A percentile compares a stretch with the other conserved stretches of the same genome.
Evolutionary conservation across 2,113 vertebrate species (phyloP).

Genomic region (Aspidoscelis tigris): DNA sequence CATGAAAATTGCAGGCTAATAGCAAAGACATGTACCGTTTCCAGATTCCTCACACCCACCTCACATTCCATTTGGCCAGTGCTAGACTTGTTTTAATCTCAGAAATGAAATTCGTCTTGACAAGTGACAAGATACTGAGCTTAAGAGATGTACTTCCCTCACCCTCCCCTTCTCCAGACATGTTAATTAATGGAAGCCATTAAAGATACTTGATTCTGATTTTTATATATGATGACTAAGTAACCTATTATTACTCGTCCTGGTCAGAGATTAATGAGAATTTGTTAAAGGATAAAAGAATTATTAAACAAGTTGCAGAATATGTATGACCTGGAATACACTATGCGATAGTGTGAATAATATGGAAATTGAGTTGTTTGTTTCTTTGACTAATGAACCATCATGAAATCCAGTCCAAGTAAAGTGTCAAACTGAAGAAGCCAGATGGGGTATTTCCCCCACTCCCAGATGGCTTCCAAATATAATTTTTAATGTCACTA

Average conservation of each 20-base stretch:
- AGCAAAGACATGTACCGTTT: constrained; percentile 33
- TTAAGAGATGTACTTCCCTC: constrained; percentile 52
- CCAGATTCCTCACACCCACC: constrained; percentile 28
- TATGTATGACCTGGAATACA: constrained; percentile 70
- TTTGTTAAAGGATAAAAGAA: constrained; percentile 79
- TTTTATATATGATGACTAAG: constrained; percentile 78
- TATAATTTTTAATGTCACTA: constrained; percentile 65
- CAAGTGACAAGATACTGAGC: constrained; percentile 64
- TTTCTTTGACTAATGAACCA: constrained; percentile 76
- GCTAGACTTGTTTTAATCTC: constrained; percentile 71
- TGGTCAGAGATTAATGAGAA: constrained; percentile 79
- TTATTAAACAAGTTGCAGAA: constrained; percentile 76
- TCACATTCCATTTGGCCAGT: constrained; percentile 56
- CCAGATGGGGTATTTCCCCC: constrained; percentile 53
- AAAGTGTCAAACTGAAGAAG: constrained; percentile 68
- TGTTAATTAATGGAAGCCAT: constrained; percentile 72
- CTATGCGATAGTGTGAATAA: constrained; percentile 60
- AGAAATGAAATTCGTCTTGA: constrained; percentile 70
- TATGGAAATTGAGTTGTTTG: constrained; percentile 71
- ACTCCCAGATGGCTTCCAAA: constrained; percentile 60
- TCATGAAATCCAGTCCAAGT: constrained; percentile 64
- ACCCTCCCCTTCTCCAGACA: constrained; percentile 63
- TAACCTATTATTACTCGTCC: constrained; percentile 79
- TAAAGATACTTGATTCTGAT: constrained; percentile 78
- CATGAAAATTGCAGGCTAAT: constrained; percentile 53